A percentile compares a stretch with the other conserved stretches of the same genome.
These are phyloP conservation scores for Bombus waltoni DNA, from an alignment of 1,140 invertebrate species.

Conservation along the genomic window DNA sequence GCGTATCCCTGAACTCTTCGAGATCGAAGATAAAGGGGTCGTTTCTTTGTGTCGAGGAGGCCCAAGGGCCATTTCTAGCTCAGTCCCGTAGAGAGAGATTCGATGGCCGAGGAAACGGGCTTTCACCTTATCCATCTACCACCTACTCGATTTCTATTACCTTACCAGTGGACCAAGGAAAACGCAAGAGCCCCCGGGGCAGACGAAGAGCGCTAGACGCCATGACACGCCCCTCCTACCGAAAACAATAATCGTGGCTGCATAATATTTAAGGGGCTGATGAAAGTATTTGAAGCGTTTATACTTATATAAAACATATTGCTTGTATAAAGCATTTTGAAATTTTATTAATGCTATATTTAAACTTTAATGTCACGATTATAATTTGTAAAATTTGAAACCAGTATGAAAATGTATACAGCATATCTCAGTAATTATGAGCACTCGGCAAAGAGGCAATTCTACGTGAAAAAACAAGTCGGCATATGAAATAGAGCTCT, in stretches of 20 bases:
- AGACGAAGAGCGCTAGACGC: constrained; percentile 18
- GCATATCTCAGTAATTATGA: too few relatives aligned
- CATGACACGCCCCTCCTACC: constrained; percentile 34
- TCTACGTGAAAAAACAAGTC: too few relatives aligned
- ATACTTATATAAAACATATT: too few relatives aligned
- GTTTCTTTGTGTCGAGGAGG: background rate
- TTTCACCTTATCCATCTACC: constrained; percentile 51
- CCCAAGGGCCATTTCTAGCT: constrained; percentile 8
- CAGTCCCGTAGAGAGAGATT: background rate
- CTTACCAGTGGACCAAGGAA: constrained; percentile 18
- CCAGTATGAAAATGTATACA: too few relatives aligned
- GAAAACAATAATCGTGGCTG: constrained; percentile 50
- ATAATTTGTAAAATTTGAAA: too few relatives aligned
- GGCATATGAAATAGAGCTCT: too few relatives aligned
- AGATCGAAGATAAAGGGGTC: background rate
- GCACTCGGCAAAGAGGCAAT: too few relatives aligned
- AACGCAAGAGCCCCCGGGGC: background rate
- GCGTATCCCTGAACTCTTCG: background rate
- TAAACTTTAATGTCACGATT: too few relatives aligned
- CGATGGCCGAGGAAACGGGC: constrained; percentile 21
- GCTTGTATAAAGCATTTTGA: too few relatives aligned
- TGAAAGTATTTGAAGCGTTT: background rate
- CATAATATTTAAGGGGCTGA: constrained; percentile 38
- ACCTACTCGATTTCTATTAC: constrained; percentile 50
- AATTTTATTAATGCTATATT: too few relatives aligned